Conservation (phyloP, 2,888 invertebrate species). For the Choreutis nemorana region DNA sequence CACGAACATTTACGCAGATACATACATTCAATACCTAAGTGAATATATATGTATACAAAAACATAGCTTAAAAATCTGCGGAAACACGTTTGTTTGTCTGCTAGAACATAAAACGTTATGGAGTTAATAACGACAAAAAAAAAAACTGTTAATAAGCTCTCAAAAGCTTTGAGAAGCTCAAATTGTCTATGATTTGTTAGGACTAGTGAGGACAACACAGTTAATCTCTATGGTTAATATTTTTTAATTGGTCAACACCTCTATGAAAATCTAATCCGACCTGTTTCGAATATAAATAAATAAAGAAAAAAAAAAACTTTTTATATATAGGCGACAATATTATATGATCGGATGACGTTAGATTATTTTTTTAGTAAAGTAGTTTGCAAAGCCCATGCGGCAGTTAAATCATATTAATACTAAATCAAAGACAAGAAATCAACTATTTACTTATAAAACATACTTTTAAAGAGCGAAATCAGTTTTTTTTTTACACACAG, state of each 20-base stretch:
- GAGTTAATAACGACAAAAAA: not conserved
- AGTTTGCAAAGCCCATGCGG: conserved; percentile 49
- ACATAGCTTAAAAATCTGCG: conserved; percentile 6
- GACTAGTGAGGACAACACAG: conserved; percentile 51
- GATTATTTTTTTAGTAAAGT: no score
- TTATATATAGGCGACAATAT: no score
- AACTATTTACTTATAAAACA: no score
- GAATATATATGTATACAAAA: no score
- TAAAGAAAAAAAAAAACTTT: no score
- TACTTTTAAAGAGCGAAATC: no score
- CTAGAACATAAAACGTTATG: conserved; percentile 7
- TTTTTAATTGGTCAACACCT: no score
- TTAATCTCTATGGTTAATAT: conserved; percentile 21
- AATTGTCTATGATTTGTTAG: conserved; percentile 30
- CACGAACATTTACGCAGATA: conserved; percentile 32
- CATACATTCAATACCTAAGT: no score
- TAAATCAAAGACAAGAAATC: not conserved
- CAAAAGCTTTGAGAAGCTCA: conserved; percentile 12
- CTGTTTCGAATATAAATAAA: no score
- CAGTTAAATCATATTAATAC: conserved; percentile 13
- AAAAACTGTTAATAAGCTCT: conserved; percentile 7
- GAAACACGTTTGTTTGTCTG: conserved; percentile 22
- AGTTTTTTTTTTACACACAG: no score
- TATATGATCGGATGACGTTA: no score
- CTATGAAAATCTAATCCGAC: no score